Base-by-base conservation (phyloP, 2,888 invertebrate genomes). In the Limnephilus marmoratus region DNA sequence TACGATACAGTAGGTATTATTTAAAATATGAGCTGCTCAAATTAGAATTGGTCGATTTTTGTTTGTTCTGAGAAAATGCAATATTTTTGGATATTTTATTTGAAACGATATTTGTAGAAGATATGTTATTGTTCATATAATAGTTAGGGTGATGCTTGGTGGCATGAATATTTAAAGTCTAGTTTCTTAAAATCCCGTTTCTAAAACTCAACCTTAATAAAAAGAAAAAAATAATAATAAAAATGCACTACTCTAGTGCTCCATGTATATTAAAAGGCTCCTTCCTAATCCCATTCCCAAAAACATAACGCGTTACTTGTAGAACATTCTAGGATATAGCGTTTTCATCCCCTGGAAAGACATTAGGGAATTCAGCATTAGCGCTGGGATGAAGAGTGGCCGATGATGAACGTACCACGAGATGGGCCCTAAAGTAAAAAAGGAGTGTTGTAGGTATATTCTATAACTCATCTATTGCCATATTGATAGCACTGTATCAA, bases 281-380 rank as follows among this genome's bases (percentile, higher is more conserved):
- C 24, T 24, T 68, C 7, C 24, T 68, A 68, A 68, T 68, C 68
- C 68, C 68, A 24, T 68, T 68, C n/a, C 68, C 24, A 24, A 68
- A 68, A 68, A 68, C 68, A 68, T n/a, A 68, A 24, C 68, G 68
- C 68, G 68, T 68, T 68, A 68, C 68, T 68, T 68, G 45, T 41
- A 86, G 86, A 86, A 86, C 37, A 45, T 45, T 45, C n/a, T 45
- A 45, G 86, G n/a, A 86, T 45, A n/a, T 86, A 45, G 45, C 45
- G 29, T 29, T 86, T 45, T 45, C 41, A 24, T 86, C 86, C 41
- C 86, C n/a, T 37, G 29, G 45, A 29, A 86, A 49, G 86, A 45
- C 86, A 86, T 86, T 86, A 86, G 45, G 86, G 45, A 86, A 86
- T 29, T 45, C 49, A 45, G 29, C 41, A 45, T 86, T 86, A 86